Percentiles rank a stretch among this genome's conserved stretches.
Evolutionary conservation across 2,888 invertebrate genomes (phyloP).

Genomic region (Drosophila paracracens): DNA sequence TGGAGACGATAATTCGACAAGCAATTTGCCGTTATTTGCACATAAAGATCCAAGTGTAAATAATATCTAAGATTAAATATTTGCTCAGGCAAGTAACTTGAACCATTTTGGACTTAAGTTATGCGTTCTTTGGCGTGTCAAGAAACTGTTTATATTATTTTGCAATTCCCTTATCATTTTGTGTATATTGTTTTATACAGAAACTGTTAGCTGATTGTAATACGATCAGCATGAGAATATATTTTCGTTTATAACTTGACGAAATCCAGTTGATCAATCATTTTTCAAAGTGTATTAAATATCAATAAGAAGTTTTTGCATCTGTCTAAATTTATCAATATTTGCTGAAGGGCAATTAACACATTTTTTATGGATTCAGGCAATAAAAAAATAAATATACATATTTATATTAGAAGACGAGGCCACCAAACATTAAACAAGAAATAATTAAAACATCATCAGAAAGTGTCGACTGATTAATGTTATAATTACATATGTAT

Average conservation of each 20-base stretch:
- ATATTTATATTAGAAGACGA: neutral
- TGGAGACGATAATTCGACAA: slow-evolving; percentile 35
- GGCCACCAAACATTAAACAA: neutral
- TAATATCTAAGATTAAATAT: slow-evolving; percentile 10
- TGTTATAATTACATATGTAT: neutral
- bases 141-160: neutral
- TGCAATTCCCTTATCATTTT: neutral
- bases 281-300: neutral
- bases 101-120: slow-evolving; percentile 2
- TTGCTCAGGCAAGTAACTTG: slow-evolving; percentile 6
- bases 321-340: neutral
- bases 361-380: neutral
- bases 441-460: neutral
- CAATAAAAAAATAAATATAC: accelerated
- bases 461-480: neutral
- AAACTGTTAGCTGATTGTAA: neutral
- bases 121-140: neutral
- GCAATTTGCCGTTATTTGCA: slow-evolving; percentile 37
- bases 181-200: neutral
- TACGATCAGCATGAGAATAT: neutral
- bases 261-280: neutral
- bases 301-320: neutral
- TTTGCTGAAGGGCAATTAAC: neutral
- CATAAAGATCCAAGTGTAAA: slow-evolving; percentile 23
- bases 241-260: neutral